Base-by-base conservation (phyloP, 1,140 invertebrate genomes). In the Drosophila tani region DNA sequence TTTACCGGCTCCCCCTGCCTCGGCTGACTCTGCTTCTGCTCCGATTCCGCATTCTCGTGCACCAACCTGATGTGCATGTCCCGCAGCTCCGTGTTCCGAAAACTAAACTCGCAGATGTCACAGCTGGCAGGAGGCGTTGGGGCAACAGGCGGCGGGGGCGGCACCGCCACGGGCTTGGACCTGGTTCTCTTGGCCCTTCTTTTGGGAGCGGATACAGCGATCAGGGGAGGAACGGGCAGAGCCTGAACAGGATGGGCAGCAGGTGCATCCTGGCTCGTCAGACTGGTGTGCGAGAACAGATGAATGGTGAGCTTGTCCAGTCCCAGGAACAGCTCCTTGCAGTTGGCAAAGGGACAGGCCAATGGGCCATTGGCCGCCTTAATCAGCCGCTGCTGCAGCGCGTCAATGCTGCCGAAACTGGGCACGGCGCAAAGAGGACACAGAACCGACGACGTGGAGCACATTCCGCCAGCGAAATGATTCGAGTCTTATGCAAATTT, bases 231-330 rank as follows among this genome's bases (percentile, higher is more conserved):
- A 5, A 59, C 29, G 1, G 53, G 29, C 8, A 46, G 29, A 9
- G 5, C 27, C 11, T n/a, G 49, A 19, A 40, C 45, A 12, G 59
- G 38, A 21, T n/a, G 29, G 21, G 5, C 17, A 41, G 15, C 24
- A 5, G 46, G 65, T 43, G 14, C 2, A 15, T 27, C 29, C 15
- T 46, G 50, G 7, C 21, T 68, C 87, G 92, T 86, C 7, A 91
- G 60, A 29, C 75, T 91, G 24, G 94, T 94, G 91, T 97, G 96
- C 29, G 95, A 95, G 81, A 97, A 97, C 68, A 97, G 93, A 93
- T 97, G 96, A 82, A 97, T 97, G 2, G 96, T 97, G n/a, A 97
- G 93, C 93, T 97, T 97, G 93, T 97, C 96, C 58, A 97, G 94
- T 4, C 96, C 96, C 57, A 95, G 92, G 7, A 97, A 93, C 62